Evolutionary conservation across 2,888 invertebrate genomes (phyloP).

Genomic region (Matsumyia berberina): DNA sequence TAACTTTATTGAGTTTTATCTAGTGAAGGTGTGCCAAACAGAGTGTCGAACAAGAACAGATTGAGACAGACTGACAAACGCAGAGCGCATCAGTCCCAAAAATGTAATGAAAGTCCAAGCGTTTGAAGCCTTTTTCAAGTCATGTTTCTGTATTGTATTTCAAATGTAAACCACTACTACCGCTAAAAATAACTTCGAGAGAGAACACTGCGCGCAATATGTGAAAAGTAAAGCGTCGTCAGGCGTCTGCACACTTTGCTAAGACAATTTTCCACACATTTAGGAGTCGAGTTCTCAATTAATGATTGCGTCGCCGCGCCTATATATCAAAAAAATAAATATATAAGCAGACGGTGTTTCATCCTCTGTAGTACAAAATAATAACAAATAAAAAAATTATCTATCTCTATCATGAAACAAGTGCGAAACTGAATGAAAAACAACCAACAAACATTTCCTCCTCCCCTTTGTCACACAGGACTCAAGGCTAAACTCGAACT

Average conservation of each 20-base stretch:
- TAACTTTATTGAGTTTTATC: slow-evolving; percentile 72
- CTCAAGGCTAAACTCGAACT: slow-evolving; percentile 79
- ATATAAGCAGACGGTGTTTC: slow-evolving; percentile 54
- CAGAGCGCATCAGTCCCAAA: slow-evolving; percentile 57
- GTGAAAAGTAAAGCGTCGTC: slow-evolving; percentile 38
- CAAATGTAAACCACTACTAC: slow-evolving; percentile 38
- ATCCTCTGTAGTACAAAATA: slow-evolving; percentile 65
- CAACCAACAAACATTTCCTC: slow-evolving; percentile 77
- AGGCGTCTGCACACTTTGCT: slow-evolving; percentile 53
- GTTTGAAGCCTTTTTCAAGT: slow-evolving; percentile 67
- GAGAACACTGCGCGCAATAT: slow-evolving; percentile 35
- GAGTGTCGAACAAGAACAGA: slow-evolving; percentile 35
- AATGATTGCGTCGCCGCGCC: slow-evolving; percentile 21
- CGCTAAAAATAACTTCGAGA: slow-evolving; percentile 38
- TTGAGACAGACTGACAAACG: slow-evolving; percentile 56
- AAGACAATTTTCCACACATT: slow-evolving; percentile 59
- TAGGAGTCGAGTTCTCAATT: slow-evolving; percentile 58
- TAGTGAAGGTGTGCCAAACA: slow-evolving; percentile 53
- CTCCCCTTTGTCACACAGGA: slow-evolving; percentile 78
- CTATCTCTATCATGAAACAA: slow-evolving; percentile 63
- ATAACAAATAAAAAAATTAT: slow-evolving; percentile 45
- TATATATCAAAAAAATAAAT: slow-evolving; percentile 29
- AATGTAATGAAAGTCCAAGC: slow-evolving; percentile 34
- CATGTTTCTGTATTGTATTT: slow-evolving; percentile 58
- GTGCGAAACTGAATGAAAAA: slow-evolving; percentile 76